Evolutionary conservation across 1,140 invertebrate species (phyloP), one percentile per base, ranked within the genome.

Genomic region (Saccostrea cuccullata): DNA sequence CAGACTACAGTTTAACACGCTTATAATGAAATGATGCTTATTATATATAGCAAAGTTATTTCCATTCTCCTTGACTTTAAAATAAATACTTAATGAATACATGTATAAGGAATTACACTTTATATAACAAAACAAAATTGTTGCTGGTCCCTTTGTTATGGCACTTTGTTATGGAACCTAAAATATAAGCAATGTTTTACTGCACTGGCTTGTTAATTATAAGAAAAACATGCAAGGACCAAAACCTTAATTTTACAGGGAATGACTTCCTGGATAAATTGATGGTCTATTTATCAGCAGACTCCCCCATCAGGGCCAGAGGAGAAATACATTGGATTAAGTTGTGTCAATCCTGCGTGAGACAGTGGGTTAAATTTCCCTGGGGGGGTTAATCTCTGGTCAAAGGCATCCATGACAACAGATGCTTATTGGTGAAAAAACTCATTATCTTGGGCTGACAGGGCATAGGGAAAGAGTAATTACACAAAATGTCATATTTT

Each of bases 321-420:
- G 60, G 17, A 67, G 60, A n/a, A 47, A 47, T 47, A 47, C 47
- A 47, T 47, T 2, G 2, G 30, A 36, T 36, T 36, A 36, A 36
- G 30, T 36, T 17, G 1, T 64, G n/a, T n/a, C 17, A 64, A 17
- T n/a, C 58, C n/a, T 64, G 58, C 2, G 8, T 17, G 58, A n/a
- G 15, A 64, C 47, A 47, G 30, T 36, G 47, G 58, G n/a, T 20
- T 64, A 64, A 64, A 64, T 64, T 64, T 64, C 58, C 58, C 58
- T 6, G 58, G 15, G 58, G 58, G 58, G n/a, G n/a, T 64, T 64
- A 4, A 64, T 64, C 17, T 17, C 5, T 64, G 58, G 58, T 64
- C 58, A 64, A 64, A 64, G 5, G 58, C n/a, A 64, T 64, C 58
- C 58, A 64, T 64, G 58, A n/a, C n/a, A 64, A 64, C n/a, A 64